Conservation (phyloP, 2,113 vertebrate genomes). For the Tupaia chinensis region DNA sequence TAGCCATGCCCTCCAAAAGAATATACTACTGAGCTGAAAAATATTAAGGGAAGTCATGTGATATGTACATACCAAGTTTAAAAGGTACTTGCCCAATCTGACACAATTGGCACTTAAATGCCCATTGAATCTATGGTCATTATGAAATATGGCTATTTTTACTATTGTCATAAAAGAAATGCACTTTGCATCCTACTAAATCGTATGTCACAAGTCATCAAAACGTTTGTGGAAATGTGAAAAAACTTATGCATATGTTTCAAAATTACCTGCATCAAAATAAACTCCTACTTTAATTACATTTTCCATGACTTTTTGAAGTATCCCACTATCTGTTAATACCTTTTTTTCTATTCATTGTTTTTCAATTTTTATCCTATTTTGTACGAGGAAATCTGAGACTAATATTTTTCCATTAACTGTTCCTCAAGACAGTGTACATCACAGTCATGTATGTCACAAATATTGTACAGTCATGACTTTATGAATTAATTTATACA, state of each 20-base stretch:
- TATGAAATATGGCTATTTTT: background rate
- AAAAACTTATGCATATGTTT: no score
- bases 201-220: background rate
- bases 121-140: background rate
- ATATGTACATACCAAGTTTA: background rate
- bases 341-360: background rate
- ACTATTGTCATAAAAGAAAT: background rate
- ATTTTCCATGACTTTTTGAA: no score
- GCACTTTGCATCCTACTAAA: background rate
- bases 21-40: background rate
- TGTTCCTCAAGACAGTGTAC: no score
- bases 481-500: slow-evolving; percentile 1
- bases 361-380: background rate
- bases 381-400: background rate
- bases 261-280: no score
- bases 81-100: background rate
- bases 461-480: background rate
- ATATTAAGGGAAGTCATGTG: background rate
- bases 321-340: background rate
- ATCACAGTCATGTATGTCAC: background rate
- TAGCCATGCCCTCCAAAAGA: background rate
- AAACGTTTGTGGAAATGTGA: no score
- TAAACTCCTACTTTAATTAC: no score
- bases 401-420: background rate
- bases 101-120: background rate